Percentiles rank a stretch among this genome's conserved stretches.
Conservation (phyloP, 2,113 vertebrate genomes). For the Gallinago media region DNA sequence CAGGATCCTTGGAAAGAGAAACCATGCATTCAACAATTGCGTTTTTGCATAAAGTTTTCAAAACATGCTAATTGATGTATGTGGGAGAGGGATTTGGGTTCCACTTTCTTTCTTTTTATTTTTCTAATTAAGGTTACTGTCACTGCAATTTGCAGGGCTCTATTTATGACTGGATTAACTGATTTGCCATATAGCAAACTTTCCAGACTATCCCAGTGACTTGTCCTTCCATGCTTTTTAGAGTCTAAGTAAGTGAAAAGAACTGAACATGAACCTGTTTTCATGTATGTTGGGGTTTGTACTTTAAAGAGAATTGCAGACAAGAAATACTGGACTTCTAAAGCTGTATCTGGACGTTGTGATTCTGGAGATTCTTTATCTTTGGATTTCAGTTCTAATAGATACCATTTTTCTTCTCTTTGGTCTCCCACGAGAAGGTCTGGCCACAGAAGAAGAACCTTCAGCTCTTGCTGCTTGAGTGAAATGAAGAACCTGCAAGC, state of each 20-base stretch:
- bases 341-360: neutral
- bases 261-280: neutral
- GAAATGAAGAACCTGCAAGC: constrained; percentile 60
- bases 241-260: neutral
- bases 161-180: neutral
- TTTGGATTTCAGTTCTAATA: neutral
- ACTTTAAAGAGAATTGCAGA: neutral
- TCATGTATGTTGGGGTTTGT: neutral
- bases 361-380: neutral
- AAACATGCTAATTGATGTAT: neutral
- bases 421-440: constrained; percentile 13
- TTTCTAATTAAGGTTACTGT: neutral
- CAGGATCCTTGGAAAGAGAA: constrained; percentile 63
- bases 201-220: too few relatives aligned
- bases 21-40: neutral
- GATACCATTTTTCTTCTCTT: constrained; percentile 54
- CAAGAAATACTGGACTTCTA: neutral
- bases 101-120: neutral
- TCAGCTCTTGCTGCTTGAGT: neutral
- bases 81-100: neutral
- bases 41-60: neutral
- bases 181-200: neutral
- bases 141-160: neutral
- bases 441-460: constrained; percentile 16
- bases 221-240: neutral